phyloP scores from a whole-genome alignment of 2,888 invertebrate species.

The Andricus curvator region DNA sequence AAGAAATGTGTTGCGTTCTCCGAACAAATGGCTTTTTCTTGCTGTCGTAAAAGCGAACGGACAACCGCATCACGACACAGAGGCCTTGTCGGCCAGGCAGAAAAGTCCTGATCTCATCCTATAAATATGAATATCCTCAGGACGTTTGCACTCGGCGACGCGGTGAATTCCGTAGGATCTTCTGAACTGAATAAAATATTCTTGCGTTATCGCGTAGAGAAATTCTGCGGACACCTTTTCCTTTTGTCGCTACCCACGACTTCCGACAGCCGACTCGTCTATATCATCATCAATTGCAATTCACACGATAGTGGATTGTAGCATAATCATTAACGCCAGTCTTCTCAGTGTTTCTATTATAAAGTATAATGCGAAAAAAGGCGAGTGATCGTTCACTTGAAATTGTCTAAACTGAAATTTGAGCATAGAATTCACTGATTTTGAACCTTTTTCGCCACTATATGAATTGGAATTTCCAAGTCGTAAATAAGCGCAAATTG shows the following conservation, averaged over 20 bases:
- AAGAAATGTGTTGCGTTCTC: conserved; percentile 29
- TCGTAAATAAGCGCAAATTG: not conserved
- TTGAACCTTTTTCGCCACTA: not conserved
- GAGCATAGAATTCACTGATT: not conserved
- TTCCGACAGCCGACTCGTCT: conserved; percentile 40
- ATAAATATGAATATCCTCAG: conserved; percentile 61
- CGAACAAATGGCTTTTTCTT: conserved; percentile 17
- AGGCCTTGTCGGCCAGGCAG: conserved; percentile 58
- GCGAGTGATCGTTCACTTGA: not conserved
- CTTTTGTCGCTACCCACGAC: conserved; percentile 41
- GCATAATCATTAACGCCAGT: conserved; percentile 14
- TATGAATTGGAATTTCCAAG: not conserved
- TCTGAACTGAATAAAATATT: conserved; percentile 41
- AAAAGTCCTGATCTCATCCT: conserved; percentile 67
- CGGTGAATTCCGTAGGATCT: not conserved
- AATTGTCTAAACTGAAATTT: not conserved
- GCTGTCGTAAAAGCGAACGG: conserved; percentile 55
- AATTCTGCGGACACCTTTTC: conserved; percentile 30
- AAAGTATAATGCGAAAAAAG: not conserved
- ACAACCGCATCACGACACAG: too few species aligned
- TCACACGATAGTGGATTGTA: conserved; percentile 1
- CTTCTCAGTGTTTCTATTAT: not conserved
- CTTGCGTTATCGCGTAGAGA: conserved; percentile 43
- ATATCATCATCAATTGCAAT: conserved; percentile 12
- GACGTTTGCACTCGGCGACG: conserved; percentile 23